phyloP scores from a whole-genome alignment of 1,140 invertebrate species.

The Cherax destructor region DNA sequence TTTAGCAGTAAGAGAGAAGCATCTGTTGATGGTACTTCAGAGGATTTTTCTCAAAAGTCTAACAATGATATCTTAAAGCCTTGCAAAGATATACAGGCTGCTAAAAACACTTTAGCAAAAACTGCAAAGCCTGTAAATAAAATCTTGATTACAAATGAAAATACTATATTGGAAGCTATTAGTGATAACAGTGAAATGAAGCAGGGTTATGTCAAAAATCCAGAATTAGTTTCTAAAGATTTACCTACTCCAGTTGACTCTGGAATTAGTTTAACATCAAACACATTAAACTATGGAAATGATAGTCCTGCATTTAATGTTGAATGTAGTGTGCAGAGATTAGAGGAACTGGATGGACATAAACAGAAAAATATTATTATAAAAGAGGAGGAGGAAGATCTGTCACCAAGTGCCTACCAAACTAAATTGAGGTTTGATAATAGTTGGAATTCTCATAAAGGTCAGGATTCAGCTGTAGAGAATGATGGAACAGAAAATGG shows the following conservation, averaged over 20 bases:
- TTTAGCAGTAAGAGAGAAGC: conserved; percentile 42
- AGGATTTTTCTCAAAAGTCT: neutral
- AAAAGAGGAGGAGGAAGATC: conserved; percentile 36
- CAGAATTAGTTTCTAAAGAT: neutral
- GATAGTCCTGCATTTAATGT: neutral
- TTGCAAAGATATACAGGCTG: neutral
- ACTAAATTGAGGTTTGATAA: conserved; percentile 11
- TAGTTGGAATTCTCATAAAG: conserved; percentile 33
- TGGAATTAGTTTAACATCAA: neutral
- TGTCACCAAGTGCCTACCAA: conserved; percentile 50
- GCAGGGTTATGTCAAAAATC: neutral
- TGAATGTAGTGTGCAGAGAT: neutral
- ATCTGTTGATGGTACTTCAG: conserved; percentile 36
- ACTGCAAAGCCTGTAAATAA: neutral
- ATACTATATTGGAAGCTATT: neutral
- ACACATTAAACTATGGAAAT: conserved; percentile 1
- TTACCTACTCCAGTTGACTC: conserved; percentile 7
- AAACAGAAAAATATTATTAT: conserved; percentile 1
- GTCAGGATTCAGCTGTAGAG: conserved; percentile 22
- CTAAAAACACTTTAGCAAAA: neutral
- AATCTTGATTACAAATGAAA: neutral
- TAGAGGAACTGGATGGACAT: neutral
- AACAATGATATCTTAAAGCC: neutral
- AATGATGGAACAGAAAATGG: conserved; percentile 53
- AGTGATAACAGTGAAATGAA: neutral